These are phyloP conservation scores for Crotalus tigris DNA, from an alignment of 2,113 vertebrate species.

Conservation along the genomic window DNA sequence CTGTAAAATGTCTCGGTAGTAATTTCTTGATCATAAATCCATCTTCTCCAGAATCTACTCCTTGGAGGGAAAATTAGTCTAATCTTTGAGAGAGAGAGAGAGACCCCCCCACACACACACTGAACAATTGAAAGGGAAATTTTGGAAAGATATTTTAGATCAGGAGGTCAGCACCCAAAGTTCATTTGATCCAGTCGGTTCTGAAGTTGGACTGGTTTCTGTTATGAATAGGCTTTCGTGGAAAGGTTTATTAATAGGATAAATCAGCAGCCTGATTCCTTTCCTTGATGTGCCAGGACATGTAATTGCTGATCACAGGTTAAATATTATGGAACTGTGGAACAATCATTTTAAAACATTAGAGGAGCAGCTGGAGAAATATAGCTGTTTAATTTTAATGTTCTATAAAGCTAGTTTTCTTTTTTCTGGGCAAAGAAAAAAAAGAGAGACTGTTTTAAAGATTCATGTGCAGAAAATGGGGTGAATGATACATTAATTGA, in stretches of 20 bases:
- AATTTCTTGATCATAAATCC: too few relatives aligned
- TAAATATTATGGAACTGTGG: background rate
- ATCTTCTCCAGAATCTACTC: too few relatives aligned
- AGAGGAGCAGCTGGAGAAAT: background rate
- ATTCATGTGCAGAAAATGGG: background rate
- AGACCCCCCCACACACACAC: too few relatives aligned
- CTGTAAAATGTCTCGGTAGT: too few relatives aligned
- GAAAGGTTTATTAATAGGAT: background rate
- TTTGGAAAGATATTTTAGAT: background rate
- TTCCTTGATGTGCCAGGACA: background rate
- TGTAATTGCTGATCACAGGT: background rate
- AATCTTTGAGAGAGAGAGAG: background rate
- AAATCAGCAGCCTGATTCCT: background rate
- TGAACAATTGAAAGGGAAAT: background rate
- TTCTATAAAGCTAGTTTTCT: background rate
- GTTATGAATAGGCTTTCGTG: background rate
- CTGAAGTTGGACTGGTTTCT: background rate
- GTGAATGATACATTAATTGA: background rate
- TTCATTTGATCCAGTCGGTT: background rate
- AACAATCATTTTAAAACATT: background rate
- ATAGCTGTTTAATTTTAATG: background rate
- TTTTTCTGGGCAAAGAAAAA: background rate
- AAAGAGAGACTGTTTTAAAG: background rate
- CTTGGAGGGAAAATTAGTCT: background rate
- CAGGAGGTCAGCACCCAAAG: background rate